Base-by-base conservation (phyloP, 2,888 invertebrate genomes). In the Caradrina clavipalpis region DNA sequence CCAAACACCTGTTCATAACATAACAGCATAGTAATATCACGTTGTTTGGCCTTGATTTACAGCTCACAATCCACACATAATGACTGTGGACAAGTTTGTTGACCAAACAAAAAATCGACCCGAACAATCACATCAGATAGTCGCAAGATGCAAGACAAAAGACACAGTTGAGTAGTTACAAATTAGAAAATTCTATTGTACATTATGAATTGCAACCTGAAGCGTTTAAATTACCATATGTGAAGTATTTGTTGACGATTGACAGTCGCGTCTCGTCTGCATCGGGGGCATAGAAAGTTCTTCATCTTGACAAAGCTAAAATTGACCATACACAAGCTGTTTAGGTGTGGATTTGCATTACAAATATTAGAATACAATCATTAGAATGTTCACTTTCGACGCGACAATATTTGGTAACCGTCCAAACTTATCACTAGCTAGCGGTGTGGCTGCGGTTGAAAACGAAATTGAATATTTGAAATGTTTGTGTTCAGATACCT, bases 271-370 rank as follows among this genome's bases (percentile, higher is more conserved):
- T 82, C 88, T 85, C 85, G 88, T 89, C 75, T 75, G 73, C 88
- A 94, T 89, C 84, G 91, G 88, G 94, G 94, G 73, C 94, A 84
- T 91, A 94, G 95, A 95, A 95, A 95, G 95, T 92, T 85, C 80
- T 78, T 84, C 89, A 91, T 92, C 90, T 93, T 90, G 89, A 93
- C 94, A 92, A 92, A 90, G 87, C 89, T 88, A 87, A 92, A 93
- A 93, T 94, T 93, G 91, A 91, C 93, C 92, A 91, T 88, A 90
- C 84, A 84, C 72, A 78, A 76, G 64, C 73, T 80, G 82, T 83
- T 85, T 88, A 89, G 88, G 89, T 84, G 90, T 88, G 84, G 83
- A 93, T 94, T 94, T 92, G 90, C 94, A 93, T 94, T 86, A 92
- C 90, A 93, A 92, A 89, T 86, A 89, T 85, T 85, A 78, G 81